These are phyloP conservation scores for Pinna nobilis DNA, from an alignment of 1,140 invertebrate genomes.

Conservation along the genomic window DNA sequence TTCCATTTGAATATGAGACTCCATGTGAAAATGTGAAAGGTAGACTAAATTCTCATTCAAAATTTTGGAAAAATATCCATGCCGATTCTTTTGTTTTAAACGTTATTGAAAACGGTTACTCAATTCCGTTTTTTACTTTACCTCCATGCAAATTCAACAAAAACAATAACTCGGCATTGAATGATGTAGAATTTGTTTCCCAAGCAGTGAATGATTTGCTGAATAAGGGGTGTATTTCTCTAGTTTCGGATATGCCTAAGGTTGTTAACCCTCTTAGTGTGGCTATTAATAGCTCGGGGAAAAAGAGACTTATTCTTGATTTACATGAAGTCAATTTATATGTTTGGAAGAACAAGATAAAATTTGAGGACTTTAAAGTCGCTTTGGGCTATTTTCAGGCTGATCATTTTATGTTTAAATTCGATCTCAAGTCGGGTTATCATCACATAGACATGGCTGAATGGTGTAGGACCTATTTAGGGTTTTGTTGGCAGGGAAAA, in stretches of 20 bases:
- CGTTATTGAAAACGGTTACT: too few relatives aligned
- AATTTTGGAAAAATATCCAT: too few relatives aligned
- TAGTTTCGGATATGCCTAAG: conserved; percentile 6
- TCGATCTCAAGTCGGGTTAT: conserved; percentile 31
- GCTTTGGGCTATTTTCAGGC: conserved; percentile 1
- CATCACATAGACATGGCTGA: conserved; percentile 16
- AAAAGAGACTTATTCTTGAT: conserved; percentile 45
- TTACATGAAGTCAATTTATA: conserved; percentile 9
- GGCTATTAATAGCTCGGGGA: conserved; percentile 36
- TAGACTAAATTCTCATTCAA: too few relatives aligned
- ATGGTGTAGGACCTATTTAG: conserved; percentile 5
- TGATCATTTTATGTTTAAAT: conserved; percentile 29
- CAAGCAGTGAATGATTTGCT: conserved; percentile 22
- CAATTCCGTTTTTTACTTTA: too few relatives aligned
- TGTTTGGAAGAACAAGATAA: conserved; percentile 17
- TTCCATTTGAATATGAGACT: too few relatives aligned
- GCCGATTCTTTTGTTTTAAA: too few relatives aligned
- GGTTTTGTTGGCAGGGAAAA: conserved; percentile 14
- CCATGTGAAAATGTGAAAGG: too few relatives aligned
- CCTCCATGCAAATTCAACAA: too few relatives aligned
- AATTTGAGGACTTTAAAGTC: conserved; percentile 35
- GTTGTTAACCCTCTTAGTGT: conserved; percentile 38
- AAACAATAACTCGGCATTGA: conserved; percentile 39
- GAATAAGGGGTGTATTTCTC: not conserved
- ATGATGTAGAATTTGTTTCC: conserved; percentile 34